A percentile compares a stretch with the other conserved stretches of the same genome.
Evolutionary conservation across 1,140 invertebrate species (phyloP).

Genomic region (Sinonovacula constricta): DNA sequence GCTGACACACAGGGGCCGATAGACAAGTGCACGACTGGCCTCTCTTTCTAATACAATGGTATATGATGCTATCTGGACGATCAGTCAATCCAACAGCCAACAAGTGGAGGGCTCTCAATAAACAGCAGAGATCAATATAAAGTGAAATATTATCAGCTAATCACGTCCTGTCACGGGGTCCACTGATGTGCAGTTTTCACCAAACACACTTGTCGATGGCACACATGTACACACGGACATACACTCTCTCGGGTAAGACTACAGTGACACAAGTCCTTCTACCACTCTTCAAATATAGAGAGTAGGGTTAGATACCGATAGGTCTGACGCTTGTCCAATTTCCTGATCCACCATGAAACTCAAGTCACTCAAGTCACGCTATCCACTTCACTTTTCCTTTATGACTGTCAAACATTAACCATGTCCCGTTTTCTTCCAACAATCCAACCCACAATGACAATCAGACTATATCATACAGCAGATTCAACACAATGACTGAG

Average conservation of each 20-base stretch:
- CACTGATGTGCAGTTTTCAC: not conserved
- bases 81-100: conserved; percentile 15
- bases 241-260: no score
- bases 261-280: no score
- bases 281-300: no score
- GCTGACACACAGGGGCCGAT: no score
- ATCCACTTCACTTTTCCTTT: not conserved
- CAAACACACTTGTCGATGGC: not conserved
- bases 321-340: not conserved
- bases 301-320: no score
- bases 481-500: no score
- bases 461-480: no score
- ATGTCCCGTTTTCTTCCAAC: no score
- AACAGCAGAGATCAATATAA: conserved; percentile 40
- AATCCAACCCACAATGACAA: no score
- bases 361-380: not conserved
- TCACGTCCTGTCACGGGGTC: conserved; percentile 35
- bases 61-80: conserved; percentile 19
- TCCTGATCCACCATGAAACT: not conserved
- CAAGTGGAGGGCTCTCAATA: conserved; percentile 31
- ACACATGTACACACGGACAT: not conserved
- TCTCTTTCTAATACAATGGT: conserved; percentile 26
- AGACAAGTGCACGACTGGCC: no score
- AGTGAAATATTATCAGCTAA: conserved; percentile 51
- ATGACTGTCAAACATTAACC: no score